phyloP scores from a whole-genome alignment of 2,888 invertebrate species.

The Galerucella calmariensis region DNA sequence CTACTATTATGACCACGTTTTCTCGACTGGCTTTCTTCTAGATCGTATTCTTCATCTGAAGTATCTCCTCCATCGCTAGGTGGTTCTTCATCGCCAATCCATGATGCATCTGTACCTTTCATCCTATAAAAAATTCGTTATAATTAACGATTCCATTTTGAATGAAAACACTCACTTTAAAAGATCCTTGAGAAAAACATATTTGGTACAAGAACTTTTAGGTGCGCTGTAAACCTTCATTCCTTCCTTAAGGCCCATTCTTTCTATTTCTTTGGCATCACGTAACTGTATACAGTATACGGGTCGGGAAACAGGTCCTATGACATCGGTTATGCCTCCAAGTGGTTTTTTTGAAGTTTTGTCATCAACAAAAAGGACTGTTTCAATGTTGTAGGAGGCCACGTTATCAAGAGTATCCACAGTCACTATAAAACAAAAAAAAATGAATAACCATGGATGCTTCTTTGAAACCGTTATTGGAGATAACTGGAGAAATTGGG shows the following conservation, averaged over 20 bases:
- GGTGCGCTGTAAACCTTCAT: conserved; percentile 87
- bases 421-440: conserved; percentile 71
- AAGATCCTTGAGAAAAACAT: conserved; percentile 79
- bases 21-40: conserved; percentile 56
- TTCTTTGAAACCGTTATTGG: too few relatives aligned
- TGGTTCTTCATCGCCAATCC: conserved; percentile 84
- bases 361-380: conserved; percentile 78
- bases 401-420: conserved; percentile 78
- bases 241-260: conserved; percentile 74
- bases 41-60: conserved; percentile 82
- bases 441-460: too few relatives aligned
- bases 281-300: conserved; percentile 94
- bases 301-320: conserved; percentile 87
- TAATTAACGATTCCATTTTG: not conserved
- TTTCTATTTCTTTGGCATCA: conserved; percentile 77
- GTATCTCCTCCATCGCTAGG: conserved; percentile 79
- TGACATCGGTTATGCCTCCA: conserved; percentile 89
- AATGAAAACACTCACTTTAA: conserved; percentile 69
- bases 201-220: conserved; percentile 77
- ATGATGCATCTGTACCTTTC: conserved; percentile 90
- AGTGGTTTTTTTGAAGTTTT: conserved; percentile 80
- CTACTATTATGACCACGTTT: conserved; percentile 51
- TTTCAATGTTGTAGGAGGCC: conserved; percentile 86
- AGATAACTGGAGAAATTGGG: too few relatives aligned
- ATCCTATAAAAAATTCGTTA: conserved; percentile 67